Evolutionary conservation across 1,140 invertebrate genomes (phyloP), one percentile per base, ranked within the genome.

Genomic region (Apis laboriosa): DNA sequence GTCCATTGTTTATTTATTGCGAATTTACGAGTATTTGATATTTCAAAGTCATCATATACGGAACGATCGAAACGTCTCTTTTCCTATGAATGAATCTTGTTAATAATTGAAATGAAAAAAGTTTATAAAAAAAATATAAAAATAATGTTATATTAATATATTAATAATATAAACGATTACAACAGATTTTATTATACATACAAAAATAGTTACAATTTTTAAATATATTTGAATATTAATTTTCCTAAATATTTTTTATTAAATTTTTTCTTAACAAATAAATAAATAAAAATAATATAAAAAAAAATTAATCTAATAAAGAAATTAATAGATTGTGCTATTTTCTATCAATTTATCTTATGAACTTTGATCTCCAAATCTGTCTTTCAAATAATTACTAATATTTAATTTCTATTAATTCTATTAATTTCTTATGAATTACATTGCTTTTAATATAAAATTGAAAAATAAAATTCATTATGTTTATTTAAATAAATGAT

Each of bases 11-110:
- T 89, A 7, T 86, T n/a, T 51, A 28, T 21, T 73, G 34, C 24
- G 64, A 58, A 56, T 58, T 67, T 63, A 55, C 34, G n/a, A 49
- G 12, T 1, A 8, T 72, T 34, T 5, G 8, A 17, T 21, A 56
- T 21, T 53, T 82, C 71, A 73, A 53, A 8, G 12, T 83, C 77
- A 17, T 86, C 55, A 61, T 83, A 17, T 70, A 90, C 2, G 7
- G 91, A 91, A 43, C 91, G 89, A 75, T 92, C 92, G 58, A 90
- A 93, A 64, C 89, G 86, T 15, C 80, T 91, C 64, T 92, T 92
- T 67, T 92, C 90, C 92, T 83, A 28, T 51, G 8, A 34, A 64
- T 34, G 9, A 64, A 64, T 9, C 55, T 17, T 9, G 19, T 0
- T 9, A 64, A 34, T 64, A 34, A 64, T 19, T 64, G 28, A 34